Evolutionary conservation across 2,888 invertebrate species (phyloP).

Genomic region (Neria commutata): DNA sequence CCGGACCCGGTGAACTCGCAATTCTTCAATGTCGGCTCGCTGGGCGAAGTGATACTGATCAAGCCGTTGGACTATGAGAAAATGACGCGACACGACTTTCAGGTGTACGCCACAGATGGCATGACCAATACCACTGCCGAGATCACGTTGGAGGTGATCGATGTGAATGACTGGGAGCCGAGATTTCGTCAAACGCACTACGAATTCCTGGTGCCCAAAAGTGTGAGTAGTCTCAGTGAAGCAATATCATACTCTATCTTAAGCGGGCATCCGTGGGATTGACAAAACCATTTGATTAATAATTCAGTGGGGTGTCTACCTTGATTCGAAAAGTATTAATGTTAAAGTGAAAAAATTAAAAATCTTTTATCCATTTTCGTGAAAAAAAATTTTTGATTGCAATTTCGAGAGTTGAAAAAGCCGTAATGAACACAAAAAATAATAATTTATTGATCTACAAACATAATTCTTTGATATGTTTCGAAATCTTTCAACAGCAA

Average conservation of each 20-base stretch:
- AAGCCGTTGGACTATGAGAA: slow-evolving; percentile 81
- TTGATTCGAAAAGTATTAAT: too few species aligned
- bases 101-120: slow-evolving; percentile 80
- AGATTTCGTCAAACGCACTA: slow-evolving; percentile 86
- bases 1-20: slow-evolving; percentile 76
- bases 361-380: too few species aligned
- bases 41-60: slow-evolving; percentile 79
- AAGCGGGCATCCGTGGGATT: not conserved
- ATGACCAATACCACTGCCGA: slow-evolving; percentile 80
- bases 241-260: not conserved
- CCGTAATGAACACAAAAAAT: too few species aligned
- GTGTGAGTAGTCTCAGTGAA: slow-evolving; percentile 44
- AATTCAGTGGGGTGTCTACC: too few species aligned
- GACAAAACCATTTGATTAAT: too few species aligned
- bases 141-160: slow-evolving; percentile 79
- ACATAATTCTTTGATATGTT: too few species aligned
- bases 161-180: slow-evolving; percentile 94
- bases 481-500: too few species aligned
- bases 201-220: slow-evolving; percentile 69
- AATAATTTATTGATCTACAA: too few species aligned
- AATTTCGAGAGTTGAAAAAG: too few species aligned
- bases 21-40: slow-evolving; percentile 77
- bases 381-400: too few species aligned
- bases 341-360: too few species aligned
- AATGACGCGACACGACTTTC: slow-evolving; percentile 73